phyloP scores from a whole-genome alignment of 1,140 invertebrate genomes.

The Pectinophora gossypiella region DNA sequence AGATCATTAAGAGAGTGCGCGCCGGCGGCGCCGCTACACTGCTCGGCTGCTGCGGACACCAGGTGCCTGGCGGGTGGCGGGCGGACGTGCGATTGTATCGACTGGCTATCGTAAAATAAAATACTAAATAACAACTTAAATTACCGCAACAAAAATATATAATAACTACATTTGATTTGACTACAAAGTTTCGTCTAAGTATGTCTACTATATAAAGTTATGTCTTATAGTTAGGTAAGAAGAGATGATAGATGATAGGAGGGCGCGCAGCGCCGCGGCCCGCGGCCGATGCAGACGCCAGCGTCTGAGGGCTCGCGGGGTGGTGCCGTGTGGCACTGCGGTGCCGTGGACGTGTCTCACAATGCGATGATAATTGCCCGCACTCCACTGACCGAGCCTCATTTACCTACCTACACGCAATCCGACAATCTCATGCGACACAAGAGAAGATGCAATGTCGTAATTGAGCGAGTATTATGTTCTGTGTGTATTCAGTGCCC shows the following conservation, averaged over 20 bases:
- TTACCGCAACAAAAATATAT: conserved; percentile 54
- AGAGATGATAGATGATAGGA: neutral
- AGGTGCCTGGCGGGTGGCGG: too few species aligned
- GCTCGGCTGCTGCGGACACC: too few species aligned
- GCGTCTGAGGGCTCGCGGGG: too few species aligned
- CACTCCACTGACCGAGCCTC: too few species aligned
- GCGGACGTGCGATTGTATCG: neutral
- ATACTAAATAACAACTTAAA: conserved; percentile 73
- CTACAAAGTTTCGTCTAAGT: conserved; percentile 36
- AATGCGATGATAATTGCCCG: too few species aligned
- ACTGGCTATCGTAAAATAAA: conserved; percentile 36
- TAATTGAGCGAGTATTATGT: too few species aligned
- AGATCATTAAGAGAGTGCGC: conserved; percentile 20
- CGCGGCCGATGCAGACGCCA: neutral
- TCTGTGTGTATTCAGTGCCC: too few species aligned
- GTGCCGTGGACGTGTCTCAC: too few species aligned
- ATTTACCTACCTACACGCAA: too few species aligned
- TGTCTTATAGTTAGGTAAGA: neutral
- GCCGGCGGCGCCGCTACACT: conserved; percentile 5
- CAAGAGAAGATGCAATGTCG: too few species aligned
- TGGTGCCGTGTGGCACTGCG: too few species aligned
- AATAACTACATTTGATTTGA: conserved; percentile 51
- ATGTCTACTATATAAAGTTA: neutral
- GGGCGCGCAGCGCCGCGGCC: neutral
- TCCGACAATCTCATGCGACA: too few species aligned